A percentile compares a stretch with the other conserved stretches of the same genome.
Conservation (phyloP, 2,113 vertebrate genomes). For the Seriola quinqueradiata region DNA sequence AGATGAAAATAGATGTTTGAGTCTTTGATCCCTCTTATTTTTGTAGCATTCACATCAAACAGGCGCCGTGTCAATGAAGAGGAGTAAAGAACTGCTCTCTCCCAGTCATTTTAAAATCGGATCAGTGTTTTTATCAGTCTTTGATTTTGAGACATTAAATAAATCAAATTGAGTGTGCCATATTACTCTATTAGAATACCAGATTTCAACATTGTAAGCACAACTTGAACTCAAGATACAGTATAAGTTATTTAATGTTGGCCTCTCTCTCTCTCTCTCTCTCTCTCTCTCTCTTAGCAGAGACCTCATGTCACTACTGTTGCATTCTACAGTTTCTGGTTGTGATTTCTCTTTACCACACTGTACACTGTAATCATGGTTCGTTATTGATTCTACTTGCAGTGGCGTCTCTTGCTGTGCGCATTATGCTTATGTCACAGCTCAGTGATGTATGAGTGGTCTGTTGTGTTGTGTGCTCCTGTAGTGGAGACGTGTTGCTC, state of each 20-base stretch:
- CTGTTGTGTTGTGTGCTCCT: neutral
- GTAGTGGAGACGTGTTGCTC: neutral
- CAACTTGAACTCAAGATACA: too few relatives aligned
- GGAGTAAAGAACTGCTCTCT: neutral
- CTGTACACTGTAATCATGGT: neutral
- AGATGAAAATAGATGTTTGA: neutral
- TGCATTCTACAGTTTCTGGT: neutral
- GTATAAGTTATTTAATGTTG: too few relatives aligned
- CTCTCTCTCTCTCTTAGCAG: too few relatives aligned
- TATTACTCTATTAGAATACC: neutral
- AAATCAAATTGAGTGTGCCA: neutral
- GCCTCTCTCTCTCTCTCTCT: too few relatives aligned
- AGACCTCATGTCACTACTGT: neutral
- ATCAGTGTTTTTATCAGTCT: neutral
- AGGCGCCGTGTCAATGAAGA: neutral
- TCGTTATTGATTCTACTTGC: neutral
- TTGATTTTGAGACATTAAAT: neutral
- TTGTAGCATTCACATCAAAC: constrained; percentile 1
- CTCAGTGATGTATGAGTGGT: neutral
- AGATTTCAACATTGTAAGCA: too few relatives aligned
- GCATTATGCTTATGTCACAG: neutral
- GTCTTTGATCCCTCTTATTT: constrained; percentile 7
- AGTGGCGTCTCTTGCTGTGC: neutral
- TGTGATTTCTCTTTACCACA: too few relatives aligned
- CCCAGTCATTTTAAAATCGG: neutral